Conservation (phyloP, 2,888 invertebrate species). For the Troglohyphantes excavatus region DNA sequence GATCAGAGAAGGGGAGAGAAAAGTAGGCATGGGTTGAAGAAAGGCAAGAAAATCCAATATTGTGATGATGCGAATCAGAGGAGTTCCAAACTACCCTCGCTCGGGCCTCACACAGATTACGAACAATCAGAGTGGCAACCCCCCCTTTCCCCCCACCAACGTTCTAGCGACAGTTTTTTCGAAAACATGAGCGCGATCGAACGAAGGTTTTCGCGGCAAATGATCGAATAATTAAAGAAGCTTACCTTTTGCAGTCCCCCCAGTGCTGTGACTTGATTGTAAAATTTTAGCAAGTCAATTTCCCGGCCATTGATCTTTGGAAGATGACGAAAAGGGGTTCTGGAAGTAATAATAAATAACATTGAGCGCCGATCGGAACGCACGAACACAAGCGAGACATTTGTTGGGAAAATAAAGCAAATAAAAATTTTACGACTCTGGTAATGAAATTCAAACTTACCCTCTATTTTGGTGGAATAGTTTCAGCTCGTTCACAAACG, state of each 20-base stretch:
- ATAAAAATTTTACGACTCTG: neutral
- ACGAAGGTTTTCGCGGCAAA: neutral
- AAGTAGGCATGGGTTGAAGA: slow-evolving; percentile 39
- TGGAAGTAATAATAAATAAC: slow-evolving; percentile 81
- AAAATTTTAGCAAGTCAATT: slow-evolving; percentile 95
- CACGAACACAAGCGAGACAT: too few species aligned
- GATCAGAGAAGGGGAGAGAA: slow-evolving; percentile 19
- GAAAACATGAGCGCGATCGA: neutral
- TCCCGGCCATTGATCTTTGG: slow-evolving; percentile 93
- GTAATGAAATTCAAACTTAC: slow-evolving; percentile 85
- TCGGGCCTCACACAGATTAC: slow-evolving; percentile 12
- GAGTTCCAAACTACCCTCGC: slow-evolving; percentile 49
- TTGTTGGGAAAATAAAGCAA: neutral
- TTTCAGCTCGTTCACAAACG: slow-evolving; percentile 91
- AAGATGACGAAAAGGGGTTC: slow-evolving; percentile 87
- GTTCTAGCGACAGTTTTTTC: slow-evolving; percentile 2
- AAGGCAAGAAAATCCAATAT: slow-evolving; percentile 69
- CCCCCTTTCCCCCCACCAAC: slow-evolving; percentile 23
- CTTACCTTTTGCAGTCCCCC: slow-evolving; percentile 97
- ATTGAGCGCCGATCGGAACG: neutral
- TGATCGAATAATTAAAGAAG: neutral
- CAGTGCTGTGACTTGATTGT: slow-evolving; percentile 93
- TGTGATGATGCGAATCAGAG: slow-evolving; percentile 60
- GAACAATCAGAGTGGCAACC: slow-evolving; percentile 55
- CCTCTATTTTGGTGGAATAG: slow-evolving; percentile 95